Conservation (phyloP, 2,888 invertebrate genomes). For the Drosophila neutralis region DNA sequence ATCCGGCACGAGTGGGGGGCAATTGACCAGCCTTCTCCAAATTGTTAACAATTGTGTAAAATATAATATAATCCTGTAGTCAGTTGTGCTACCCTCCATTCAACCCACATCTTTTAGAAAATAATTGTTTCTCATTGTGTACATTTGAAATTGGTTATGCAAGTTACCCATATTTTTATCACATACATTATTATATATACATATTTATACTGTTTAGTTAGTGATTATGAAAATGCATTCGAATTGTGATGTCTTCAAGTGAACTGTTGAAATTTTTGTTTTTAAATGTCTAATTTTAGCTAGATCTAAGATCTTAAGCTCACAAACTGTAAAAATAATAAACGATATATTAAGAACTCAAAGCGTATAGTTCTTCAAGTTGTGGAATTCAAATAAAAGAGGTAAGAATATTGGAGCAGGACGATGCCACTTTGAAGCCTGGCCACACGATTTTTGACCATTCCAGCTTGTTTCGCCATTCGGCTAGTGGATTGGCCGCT, state of each 20-base stretch:
- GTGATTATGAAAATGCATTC: slow-evolving; percentile 58
- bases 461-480: no score
- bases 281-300: slow-evolving; percentile 50
- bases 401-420: background rate
- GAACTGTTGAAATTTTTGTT: slow-evolving; percentile 77
- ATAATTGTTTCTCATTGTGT: slow-evolving; percentile 56
- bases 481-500: no score
- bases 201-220: slow-evolving; percentile 68
- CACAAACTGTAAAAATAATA: slow-evolving; percentile 57
- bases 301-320: slow-evolving; percentile 47
- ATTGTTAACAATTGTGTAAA: slow-evolving; percentile 45
- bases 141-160: slow-evolving; percentile 63
- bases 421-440: no score
- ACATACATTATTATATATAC: slow-evolving; percentile 29
- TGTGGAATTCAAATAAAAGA: background rate
- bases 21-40: slow-evolving; percentile 33
- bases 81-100: slow-evolving; percentile 30
- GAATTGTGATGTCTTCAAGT: slow-evolving; percentile 76
- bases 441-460: no score
- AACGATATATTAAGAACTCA: slow-evolving; percentile 34
- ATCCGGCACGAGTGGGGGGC: slow-evolving; percentile 19
- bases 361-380: background rate
- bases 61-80: slow-evolving; percentile 48
- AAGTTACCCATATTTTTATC: slow-evolving; percentile 43
- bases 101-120: slow-evolving; percentile 36